phyloP scores from a whole-genome alignment of 1,140 invertebrate genomes.

The Micrasema minimum region DNA sequence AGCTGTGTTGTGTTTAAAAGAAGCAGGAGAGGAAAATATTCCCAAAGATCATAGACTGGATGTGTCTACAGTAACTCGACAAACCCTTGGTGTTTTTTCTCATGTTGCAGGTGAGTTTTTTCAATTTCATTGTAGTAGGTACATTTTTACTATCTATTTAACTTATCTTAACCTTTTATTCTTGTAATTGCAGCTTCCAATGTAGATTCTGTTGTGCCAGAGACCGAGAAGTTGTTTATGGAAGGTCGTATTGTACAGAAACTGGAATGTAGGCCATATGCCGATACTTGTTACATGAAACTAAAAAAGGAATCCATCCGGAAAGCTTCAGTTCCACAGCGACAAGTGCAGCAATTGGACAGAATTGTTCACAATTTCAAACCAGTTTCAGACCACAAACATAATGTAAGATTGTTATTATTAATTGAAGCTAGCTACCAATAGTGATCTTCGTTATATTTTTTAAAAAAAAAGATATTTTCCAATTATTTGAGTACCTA shows the following conservation, averaged over 20 bases:
- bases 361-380: conserved; percentile 87
- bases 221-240: conserved; percentile 86
- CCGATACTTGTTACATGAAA: conserved; percentile 88
- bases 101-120: conserved; percentile 72
- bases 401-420: conserved; percentile 76
- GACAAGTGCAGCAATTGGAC: conserved; percentile 83
- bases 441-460: no score
- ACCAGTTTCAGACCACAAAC: conserved; percentile 89
- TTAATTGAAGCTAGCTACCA: no score
- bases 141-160: no score
- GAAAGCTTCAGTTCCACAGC: conserved; percentile 81
- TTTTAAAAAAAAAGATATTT: no score
- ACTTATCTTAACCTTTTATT: no score
- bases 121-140: not conserved
- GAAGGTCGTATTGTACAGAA: conserved; percentile 95
- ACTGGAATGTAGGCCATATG: conserved; percentile 91
- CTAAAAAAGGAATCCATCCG: conserved; percentile 87
- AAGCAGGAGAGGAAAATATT: conserved; percentile 77
- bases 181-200: conserved; percentile 62
- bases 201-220: conserved; percentile 75
- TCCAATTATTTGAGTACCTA: no score
- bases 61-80: conserved; percentile 86
- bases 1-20: conserved; percentile 73
- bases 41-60: conserved; percentile 92
- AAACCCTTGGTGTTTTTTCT: conserved; percentile 90